These are phyloP conservation scores for Heliornis fulica DNA, from an alignment of 2,113 vertebrate species.

Conservation along the genomic window DNA sequence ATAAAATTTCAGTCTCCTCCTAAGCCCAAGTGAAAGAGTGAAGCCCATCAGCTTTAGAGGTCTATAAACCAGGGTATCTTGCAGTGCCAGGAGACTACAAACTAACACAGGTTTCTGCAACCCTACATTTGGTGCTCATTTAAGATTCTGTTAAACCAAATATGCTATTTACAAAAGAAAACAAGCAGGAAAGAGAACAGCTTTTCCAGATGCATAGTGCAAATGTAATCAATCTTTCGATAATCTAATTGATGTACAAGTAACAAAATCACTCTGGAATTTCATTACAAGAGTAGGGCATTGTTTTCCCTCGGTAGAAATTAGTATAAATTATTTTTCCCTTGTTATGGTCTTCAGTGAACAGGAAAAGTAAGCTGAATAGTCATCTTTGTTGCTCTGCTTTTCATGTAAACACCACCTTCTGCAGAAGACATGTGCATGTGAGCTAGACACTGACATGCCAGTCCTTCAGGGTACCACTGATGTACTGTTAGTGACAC, in stretches of 20 bases:
- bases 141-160: not conserved
- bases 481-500: conserved; percentile 52
- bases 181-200: not conserved
- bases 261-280: not conserved
- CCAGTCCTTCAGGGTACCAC: not conserved
- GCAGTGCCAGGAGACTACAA: not conserved
- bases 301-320: not conserved
- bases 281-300: not conserved
- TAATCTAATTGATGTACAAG: not conserved
- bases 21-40: not conserved
- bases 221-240: not conserved
- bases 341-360: not conserved
- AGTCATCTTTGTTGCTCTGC: not conserved
- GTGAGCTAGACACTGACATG: not conserved
- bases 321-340: not conserved
- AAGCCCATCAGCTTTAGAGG: not conserved
- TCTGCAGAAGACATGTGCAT: not conserved
- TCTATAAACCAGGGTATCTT: not conserved
- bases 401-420: not conserved
- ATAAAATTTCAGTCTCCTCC: not conserved
- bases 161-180: not conserved
- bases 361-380: not conserved
- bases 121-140: not conserved
- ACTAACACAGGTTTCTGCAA: not conserved
- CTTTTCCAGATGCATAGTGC: not conserved